phyloP scores from a whole-genome alignment of 1,140 invertebrate genomes.

The Ephestia elutella region DNA sequence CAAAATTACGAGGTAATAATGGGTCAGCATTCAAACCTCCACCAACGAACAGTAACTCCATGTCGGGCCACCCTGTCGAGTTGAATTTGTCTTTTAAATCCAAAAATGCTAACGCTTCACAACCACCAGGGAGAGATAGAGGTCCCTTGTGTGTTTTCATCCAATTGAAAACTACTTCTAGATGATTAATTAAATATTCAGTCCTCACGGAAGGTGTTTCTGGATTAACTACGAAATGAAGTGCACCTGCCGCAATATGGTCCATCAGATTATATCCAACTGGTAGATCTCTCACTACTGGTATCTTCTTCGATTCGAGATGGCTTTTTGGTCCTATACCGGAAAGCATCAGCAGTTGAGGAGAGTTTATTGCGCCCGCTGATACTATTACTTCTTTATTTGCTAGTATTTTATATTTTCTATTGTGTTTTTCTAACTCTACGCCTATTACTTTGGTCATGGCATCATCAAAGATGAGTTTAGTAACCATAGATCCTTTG shows the following conservation, averaged over 20 bases:
- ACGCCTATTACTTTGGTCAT: slow-evolving; percentile 80
- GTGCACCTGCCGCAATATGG: slow-evolving; percentile 81
- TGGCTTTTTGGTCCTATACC: slow-evolving; percentile 85
- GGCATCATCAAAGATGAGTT: slow-evolving; percentile 81
- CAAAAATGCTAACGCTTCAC: slow-evolving; percentile 85
- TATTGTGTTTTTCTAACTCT: slow-evolving; percentile 74
- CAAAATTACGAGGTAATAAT: slow-evolving; percentile 73
- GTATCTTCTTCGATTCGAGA: slow-evolving; percentile 77
- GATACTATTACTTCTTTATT: slow-evolving; percentile 85
- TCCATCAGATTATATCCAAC: slow-evolving; percentile 88
- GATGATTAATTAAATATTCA: slow-evolving; percentile 52
- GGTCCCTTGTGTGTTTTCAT: slow-evolving; percentile 75
- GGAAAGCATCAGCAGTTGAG: slow-evolving; percentile 87
- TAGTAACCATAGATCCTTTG: slow-evolving; percentile 79
- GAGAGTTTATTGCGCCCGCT: slow-evolving; percentile 83
- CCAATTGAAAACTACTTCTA: slow-evolving; percentile 71
- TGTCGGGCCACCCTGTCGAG: slow-evolving; percentile 80
- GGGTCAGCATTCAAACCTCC: slow-evolving; percentile 74
- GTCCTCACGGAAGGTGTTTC: slow-evolving; percentile 52
- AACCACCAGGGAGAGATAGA: slow-evolving; percentile 84
- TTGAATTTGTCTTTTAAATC: slow-evolving; percentile 80
- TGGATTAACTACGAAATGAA: slow-evolving; percentile 79
- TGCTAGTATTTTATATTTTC: slow-evolving; percentile 76
- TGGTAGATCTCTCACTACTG: slow-evolving; percentile 80
- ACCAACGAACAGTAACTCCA: slow-evolving; percentile 81